Evolutionary conservation across 2,797 vertebrate genomes (phyloP).

Genomic region (Diplodus puntazzo): DNA sequence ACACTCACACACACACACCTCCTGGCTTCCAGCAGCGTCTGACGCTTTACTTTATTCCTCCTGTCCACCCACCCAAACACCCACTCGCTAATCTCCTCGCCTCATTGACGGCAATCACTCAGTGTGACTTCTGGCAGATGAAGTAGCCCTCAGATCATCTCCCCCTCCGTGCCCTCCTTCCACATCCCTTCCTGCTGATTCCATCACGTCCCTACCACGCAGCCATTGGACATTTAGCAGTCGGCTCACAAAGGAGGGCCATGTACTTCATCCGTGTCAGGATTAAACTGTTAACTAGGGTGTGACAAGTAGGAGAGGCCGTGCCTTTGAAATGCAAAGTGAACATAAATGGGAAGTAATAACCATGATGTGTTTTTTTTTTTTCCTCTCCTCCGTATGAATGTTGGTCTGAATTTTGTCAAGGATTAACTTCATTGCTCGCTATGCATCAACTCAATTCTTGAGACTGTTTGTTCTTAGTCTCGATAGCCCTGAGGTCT

Average conservation of each 20-base stretch:
- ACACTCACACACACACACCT: slow-evolving; percentile 41
- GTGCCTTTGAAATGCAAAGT: slow-evolving; percentile 81
- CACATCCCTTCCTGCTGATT: slow-evolving; percentile 63
- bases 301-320: slow-evolving; percentile 71
- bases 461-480: slow-evolving; percentile 55
- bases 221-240: slow-evolving; percentile 60
- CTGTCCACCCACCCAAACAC: slow-evolving; percentile 57
- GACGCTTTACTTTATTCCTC: slow-evolving; percentile 46
- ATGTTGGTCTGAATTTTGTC: slow-evolving; percentile 63
- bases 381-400: slow-evolving; percentile 32
- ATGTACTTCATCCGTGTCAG: slow-evolving; percentile 65
- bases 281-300: slow-evolving; percentile 78
- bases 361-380: slow-evolving; percentile 59
- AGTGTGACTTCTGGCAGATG: slow-evolving; percentile 73
- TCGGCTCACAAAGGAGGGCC: slow-evolving; percentile 60
- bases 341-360: slow-evolving; percentile 71
- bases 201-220: slow-evolving; percentile 61
- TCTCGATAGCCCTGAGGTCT: slow-evolving; percentile 56
- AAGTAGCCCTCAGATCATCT: slow-evolving; percentile 66
- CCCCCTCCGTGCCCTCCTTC: slow-evolving; percentile 40
- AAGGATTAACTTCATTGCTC: slow-evolving; percentile 60
- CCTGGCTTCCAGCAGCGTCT: slow-evolving; percentile 43
- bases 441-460: slow-evolving; percentile 52
- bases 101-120: slow-evolving; percentile 70
- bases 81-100: slow-evolving; percentile 66